Evolutionary conservation across 2,888 invertebrate species (phyloP), one percentile per base, ranked within the genome.

Genomic region (Rhogogaster chlorosoma): DNA sequence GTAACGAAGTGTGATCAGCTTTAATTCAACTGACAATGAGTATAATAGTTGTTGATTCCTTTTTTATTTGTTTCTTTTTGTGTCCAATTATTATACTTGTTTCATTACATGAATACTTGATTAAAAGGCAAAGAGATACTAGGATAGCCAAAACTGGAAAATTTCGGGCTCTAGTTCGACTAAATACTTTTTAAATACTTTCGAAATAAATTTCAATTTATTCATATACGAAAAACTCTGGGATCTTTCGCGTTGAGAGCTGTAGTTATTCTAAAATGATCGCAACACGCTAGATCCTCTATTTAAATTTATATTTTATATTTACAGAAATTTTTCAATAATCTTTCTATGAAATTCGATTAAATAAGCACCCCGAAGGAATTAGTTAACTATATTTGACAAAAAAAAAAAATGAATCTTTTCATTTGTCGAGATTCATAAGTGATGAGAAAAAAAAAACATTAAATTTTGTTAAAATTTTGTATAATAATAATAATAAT

Each of bases 291-390:
- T 26, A 80, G 36, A 80, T 80, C 61, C 29, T 61, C 26, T 18
- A 3, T 80, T 38, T 80, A 61, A 61, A 80, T 80, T 80, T 80
- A 53, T 64, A 80, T 80, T 36, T 80, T 26, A 78, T 80, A 80
- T 80, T 42, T 38, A 61, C 10, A 36, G 61, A 22, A 61, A 61
- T 80, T 75, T 22, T 61, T 61, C 15, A 78, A 53, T 22, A n/a
- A 53, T 49, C 49, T 77, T 53, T 45, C n/a, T 49, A 80, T 57
- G 80, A 80, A 80, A 80, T 36, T 80, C 80, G 61, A 80, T 80
- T 38, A 80, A 36, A 64, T 80, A 61, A 80, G 80, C 80, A 80
- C 80, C 80, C 80, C 80, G 26, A 80, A 80, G 80, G 53, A 80
- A 80, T 64, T 80, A 61, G 38, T 80, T n/a, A 38, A 61, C 61